phyloP scores from a whole-genome alignment of 2,113 vertebrate species.

The Prochilodus magdalenae region DNA sequence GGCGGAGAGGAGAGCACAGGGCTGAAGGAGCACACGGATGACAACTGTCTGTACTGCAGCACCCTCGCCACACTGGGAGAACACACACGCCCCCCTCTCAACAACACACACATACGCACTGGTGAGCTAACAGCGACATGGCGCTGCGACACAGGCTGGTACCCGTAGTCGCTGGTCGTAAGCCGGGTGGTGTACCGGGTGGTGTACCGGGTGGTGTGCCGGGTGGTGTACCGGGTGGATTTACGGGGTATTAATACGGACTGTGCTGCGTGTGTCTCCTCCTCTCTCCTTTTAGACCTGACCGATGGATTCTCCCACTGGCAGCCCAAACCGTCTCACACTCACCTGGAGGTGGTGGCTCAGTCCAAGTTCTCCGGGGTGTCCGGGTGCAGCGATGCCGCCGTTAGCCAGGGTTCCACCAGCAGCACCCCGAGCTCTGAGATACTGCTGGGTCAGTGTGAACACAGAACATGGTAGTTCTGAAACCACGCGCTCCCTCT shows the following conservation, averaged over 20 bases:
- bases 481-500: no score
- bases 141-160: no score
- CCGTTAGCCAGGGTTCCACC: slow-evolving; percentile 81
- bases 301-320: slow-evolving; percentile 84
- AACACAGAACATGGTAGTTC: no score
- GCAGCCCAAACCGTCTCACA: slow-evolving; percentile 81
- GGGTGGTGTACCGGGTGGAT: no score
- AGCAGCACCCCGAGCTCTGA: slow-evolving; percentile 84
- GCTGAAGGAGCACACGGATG: slow-evolving; percentile 85
- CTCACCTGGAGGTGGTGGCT: slow-evolving; percentile 81
- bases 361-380: slow-evolving; percentile 84
- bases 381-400: slow-evolving; percentile 83
- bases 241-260: no score
- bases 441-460: slow-evolving; percentile 77
- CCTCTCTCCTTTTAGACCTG: slow-evolving; percentile 72
- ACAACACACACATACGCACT: slow-evolving; percentile 76
- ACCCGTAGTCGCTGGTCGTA: no score
- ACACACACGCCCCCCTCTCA: slow-evolving; percentile 75
- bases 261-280: neutral
- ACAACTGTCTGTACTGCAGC: slow-evolving; percentile 87
- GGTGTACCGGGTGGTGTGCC: no score
- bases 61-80: slow-evolving; percentile 79
- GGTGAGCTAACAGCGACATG: no score
- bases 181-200: no score
- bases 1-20: slow-evolving; percentile 82